Evolutionary conservation across 2,113 vertebrate genomes (phyloP).

Genomic region (Sceloporus tristichus): DNA sequence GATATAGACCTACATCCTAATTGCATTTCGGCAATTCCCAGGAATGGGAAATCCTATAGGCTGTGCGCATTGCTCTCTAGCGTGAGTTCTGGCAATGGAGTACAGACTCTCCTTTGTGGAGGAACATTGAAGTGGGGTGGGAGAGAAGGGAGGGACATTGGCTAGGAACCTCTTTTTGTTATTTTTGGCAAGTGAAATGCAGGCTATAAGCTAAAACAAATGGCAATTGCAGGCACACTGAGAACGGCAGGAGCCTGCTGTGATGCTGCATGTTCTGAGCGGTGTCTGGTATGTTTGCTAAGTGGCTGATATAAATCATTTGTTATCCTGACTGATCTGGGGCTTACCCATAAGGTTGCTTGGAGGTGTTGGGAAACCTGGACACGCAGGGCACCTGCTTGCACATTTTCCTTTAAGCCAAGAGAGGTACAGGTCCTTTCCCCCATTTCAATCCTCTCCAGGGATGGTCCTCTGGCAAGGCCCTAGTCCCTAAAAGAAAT

Average conservation of each 20-base stretch:
- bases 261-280: slow-evolving; percentile 20
- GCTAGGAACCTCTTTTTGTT: slow-evolving; percentile 40
- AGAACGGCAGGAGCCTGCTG: slow-evolving; percentile 25
- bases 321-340: neutral
- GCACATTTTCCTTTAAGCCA: neutral
- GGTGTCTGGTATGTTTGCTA: slow-evolving; percentile 27
- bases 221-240: slow-evolving; percentile 38
- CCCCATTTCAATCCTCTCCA: too few relatives aligned
- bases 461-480: neutral
- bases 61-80: neutral
- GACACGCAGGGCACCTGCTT: neutral
- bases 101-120: slow-evolving; percentile 38
- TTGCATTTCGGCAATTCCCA: neutral
- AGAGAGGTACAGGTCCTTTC: neutral
- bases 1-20: neutral
- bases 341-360: neutral
- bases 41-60: neutral
- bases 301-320: slow-evolving; percentile 2
- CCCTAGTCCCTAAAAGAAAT: too few relatives aligned
- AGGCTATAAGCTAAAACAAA: slow-evolving; percentile 38
- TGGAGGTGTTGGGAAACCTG: neutral
- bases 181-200: slow-evolving; percentile 37
- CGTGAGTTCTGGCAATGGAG: slow-evolving; percentile 24
- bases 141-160: slow-evolving; percentile 12
- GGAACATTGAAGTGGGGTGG: slow-evolving; percentile 24